phyloP scores from a whole-genome alignment of 1,140 invertebrate species.

The Harpegnathos saltator region DNA sequence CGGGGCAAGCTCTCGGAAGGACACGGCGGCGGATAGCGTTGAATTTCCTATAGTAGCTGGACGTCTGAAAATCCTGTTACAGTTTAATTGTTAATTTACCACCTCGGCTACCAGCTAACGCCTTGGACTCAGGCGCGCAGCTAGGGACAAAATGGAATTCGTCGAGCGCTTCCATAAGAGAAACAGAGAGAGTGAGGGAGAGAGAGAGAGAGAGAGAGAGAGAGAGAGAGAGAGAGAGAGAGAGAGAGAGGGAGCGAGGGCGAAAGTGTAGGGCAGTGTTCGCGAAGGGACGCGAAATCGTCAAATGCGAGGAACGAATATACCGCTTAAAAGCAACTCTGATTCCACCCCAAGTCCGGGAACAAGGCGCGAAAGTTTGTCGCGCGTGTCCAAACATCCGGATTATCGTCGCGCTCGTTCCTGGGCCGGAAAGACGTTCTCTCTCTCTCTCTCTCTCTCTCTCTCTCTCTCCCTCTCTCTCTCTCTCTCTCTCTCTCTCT shows the following conservation, averaged over 20 bases:
- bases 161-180: constrained; percentile 13
- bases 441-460: not conserved
- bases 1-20: constrained; percentile 57
- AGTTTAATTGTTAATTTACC: constrained; percentile 81
- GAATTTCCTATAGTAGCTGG: constrained; percentile 71
- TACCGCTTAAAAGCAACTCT: constrained; percentile 33
- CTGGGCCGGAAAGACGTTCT: not conserved
- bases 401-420: constrained; percentile 21
- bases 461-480: not conserved
- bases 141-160: constrained; percentile 61
- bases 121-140: constrained; percentile 30
- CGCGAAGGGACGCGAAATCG: constrained; percentile 12
- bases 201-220: too few relatives aligned
- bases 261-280: not conserved
- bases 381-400: not conserved
- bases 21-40: constrained; percentile 54
- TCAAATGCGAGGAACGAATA: constrained; percentile 37
- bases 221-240: too few relatives aligned
- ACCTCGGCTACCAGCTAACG: constrained; percentile 63
- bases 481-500: not conserved
- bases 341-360: constrained; percentile 33
- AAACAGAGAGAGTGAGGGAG: too few relatives aligned
- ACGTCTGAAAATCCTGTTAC: constrained; percentile 78
- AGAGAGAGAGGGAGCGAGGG: not conserved
- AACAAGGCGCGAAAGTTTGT: constrained; percentile 52